Evolutionary conservation across 2,797 vertebrate genomes (phyloP).

Genomic region (Gallinago stenura): DNA sequence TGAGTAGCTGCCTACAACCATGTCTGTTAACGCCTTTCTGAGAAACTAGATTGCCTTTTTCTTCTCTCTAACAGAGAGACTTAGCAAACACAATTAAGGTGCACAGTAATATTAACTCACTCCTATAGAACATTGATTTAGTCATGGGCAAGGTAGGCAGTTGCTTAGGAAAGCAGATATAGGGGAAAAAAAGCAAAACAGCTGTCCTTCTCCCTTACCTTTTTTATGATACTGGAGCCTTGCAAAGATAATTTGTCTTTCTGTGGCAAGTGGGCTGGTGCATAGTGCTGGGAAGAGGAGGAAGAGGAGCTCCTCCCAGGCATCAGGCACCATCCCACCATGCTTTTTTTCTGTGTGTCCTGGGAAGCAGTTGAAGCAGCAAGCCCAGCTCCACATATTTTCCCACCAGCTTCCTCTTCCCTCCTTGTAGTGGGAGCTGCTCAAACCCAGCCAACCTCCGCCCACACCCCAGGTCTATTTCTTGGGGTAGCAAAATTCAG

Average conservation of each 20-base stretch:
- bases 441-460: not conserved
- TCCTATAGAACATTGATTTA: not conserved
- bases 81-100: not conserved
- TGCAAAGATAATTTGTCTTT: not conserved
- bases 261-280: not conserved
- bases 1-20: not conserved
- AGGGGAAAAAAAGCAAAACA: not conserved
- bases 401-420: not conserved
- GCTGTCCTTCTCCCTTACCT: not conserved
- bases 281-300: not conserved
- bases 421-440: not conserved
- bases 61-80: not conserved
- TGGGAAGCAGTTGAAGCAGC: not conserved
- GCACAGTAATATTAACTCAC: fast-evolving
- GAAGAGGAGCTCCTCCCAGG: not conserved
- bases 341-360: not conserved
- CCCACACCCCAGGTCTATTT: not conserved
- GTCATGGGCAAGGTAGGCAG: not conserved
- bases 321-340: not conserved
- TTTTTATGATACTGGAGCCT: not conserved
- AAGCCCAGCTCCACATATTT: not conserved
- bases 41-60: not conserved
- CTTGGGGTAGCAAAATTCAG: not conserved
- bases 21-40: not conserved
- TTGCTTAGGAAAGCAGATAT: not conserved